Evolutionary conservation across 2,113 vertebrate species (phyloP).

Genomic region (Arothron firmamentum): DNA sequence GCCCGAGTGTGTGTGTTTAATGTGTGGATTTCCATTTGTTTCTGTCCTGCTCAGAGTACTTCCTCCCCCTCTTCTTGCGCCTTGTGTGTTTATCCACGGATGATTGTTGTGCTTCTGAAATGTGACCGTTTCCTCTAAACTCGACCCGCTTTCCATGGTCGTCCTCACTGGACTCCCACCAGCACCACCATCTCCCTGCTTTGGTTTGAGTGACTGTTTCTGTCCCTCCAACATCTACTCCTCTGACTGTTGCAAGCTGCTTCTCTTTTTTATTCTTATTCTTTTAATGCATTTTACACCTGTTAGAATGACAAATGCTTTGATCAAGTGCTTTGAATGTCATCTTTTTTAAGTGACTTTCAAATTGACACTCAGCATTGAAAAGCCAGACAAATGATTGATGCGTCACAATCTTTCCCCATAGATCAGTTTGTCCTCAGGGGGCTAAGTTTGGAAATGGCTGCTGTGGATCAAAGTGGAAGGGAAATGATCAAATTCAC

Average conservation of each 20-base stretch:
- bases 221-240: constrained; percentile 1
- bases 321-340: neutral
- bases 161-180: neutral
- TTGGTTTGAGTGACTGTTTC: constrained; percentile 15
- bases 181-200: constrained; percentile 1
- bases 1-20: constrained; percentile 19
- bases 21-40: constrained; percentile 24
- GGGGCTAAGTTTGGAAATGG: constrained; percentile 5
- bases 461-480: constrained; percentile 4
- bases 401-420: constrained; percentile 22
- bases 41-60: constrained; percentile 23
- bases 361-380: constrained; percentile 19
- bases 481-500: constrained; percentile 4
- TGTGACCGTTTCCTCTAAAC: constrained; percentile 22
- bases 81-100: no score
- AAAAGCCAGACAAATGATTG: constrained; percentile 45
- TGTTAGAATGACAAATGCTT: constrained; percentile 13
- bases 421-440: constrained; percentile 7
- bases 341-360: constrained; percentile 30
- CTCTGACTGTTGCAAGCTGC: neutral
- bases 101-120: constrained; percentile 1
- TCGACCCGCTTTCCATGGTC: constrained; percentile 3
- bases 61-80: neutral
- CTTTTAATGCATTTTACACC: neutral
- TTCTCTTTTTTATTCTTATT: constrained; percentile 30